Base-by-base conservation (phyloP, 2,113 vertebrate species). In the Dasypus novemcinctus region DNA sequence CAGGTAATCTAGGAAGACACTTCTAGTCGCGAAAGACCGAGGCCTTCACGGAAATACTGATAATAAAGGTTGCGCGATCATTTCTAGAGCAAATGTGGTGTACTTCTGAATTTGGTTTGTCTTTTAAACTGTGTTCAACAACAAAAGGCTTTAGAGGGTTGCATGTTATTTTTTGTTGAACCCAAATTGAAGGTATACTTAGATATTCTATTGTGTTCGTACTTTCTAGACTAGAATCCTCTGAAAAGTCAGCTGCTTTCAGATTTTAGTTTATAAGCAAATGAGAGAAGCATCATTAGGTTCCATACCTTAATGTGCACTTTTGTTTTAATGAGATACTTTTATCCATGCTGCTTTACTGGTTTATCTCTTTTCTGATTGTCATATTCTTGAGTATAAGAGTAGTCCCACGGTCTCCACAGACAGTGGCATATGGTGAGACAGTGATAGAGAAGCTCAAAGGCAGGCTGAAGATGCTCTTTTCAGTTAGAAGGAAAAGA, bases 281-380 rank as follows among this genome's bases (percentile, higher is more conserved):
- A n/a, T 12, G 61, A 69, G 74, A 33, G 74, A 63, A 1, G 54
- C 13, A 21, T 7, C 10, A 3, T 0, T 13, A 49, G 52, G 31
- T 12, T 17, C 46, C 13, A 7, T 29, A 59, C 66, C 68, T 21
- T 4, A 38, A 23, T 17, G 59, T 31, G 5, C 46, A 20, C 66
- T 66, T 49, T 12, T n/a, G 33, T 75, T 57, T 81, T 66, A 33
- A 43, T 63, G 46, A 54, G 75, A 57, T n/a, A 43, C 46, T 90
- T 36, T 80, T 81, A 29, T 68, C 79, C 63, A 12, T 17, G 57
- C 87, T 83, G 91, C 85, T 64, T 87, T 31, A 17, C 12, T 52
- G 79, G 64, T 63, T 18, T 81, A 79, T 76, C 57, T 33, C 7
- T 71, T 79, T 36, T 93, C 87, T 95, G 96, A 97, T 97, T 97